Evolutionary conservation across 2,797 vertebrate species (phyloP), one percentile per base, ranked within the genome.

Genomic region (Orientallactaga sibirica): DNA sequence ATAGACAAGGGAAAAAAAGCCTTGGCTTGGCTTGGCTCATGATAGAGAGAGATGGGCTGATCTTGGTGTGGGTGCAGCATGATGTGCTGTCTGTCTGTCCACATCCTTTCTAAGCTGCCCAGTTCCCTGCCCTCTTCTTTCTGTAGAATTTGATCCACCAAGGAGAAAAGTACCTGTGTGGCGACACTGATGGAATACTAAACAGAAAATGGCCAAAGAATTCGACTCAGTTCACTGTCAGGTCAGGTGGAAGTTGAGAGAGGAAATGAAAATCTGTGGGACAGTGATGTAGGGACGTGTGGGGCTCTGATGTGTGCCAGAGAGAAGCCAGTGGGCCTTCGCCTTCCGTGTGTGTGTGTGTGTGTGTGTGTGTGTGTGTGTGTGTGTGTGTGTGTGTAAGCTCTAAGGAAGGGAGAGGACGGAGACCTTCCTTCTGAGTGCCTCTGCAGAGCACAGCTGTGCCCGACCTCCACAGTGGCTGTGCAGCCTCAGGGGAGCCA

Each of bases 221-320:
- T 70, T n/a, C 75, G 71, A 25, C 33, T 22, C 41, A 55, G 61
- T 78, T 94, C 84, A 58, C 29, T 78, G 92, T 33, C 88, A 88
- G 96, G 95, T 83, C 93, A 87, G 70, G 74, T 67, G 79, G 66
- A 77, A 86, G 78, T 15, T 27, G 43, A 75, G 41, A 37, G 12
- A 48, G 6, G 83, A 7, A 24, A 82, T 58, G 29, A 33, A 86
- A 76, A 71, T 61, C 79, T 1, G 0, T n/a, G 80, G 43, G 12
- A 73, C 22, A 66, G 24, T 14, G 68, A 68, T 4, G 20, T 24
- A 67, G 33, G 29, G 16, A 71, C 27, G 73, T 7, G 1, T 78
- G 74, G 52, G 19, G 7, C 25, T n/a, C 33, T 58, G 74, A 2
- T 0, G 0, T 1, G 16, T 6, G 52, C 0, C 22, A 33, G 70